Evolutionary conservation across 2,888 invertebrate genomes (phyloP), one percentile per base, ranked within the genome.

Genomic region (Leptogaster cylindrica): DNA sequence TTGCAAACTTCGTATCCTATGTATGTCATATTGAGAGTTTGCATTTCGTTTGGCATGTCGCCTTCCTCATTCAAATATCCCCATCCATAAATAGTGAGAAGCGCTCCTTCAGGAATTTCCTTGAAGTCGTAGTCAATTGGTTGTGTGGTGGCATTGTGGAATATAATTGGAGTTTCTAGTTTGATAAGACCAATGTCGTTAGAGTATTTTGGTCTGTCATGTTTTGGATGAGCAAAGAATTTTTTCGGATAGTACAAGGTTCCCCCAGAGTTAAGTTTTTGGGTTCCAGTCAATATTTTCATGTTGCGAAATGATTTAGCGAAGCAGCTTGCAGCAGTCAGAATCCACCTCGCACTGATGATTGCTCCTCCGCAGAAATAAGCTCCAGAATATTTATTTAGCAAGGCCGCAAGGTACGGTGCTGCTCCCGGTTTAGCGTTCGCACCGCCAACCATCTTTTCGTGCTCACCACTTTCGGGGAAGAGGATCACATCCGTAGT

Each of bases 161-260:
- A 85, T 10, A 78, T 77, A 2, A 89, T 82, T 20, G 82, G 80
- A 0, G 81, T 73, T 0, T 82, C 76, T 27, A 90, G 79, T 73
- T 85, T 84, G 2, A 91, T 74, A 2, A 91, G 76, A 0, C 89
- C 90, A 66, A 91, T 88, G 73, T 91, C 91, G 74, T 91, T 86
- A 55, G 79, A 76, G 50, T 77, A 79, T 27, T 75, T 25, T 1
- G 80, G 79, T 41, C 75, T 14, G 27, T 41, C 20, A 12, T 55
- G 36, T 28, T 58, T 23, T 18, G 25, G 48, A 44, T 80, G 80
- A 0, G 73, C 16, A 2, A 73, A 65, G 0, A 80, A 72, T 2
- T 74, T 73, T 3, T 75, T 74, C 2, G 75, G 73, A 3, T 73
- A 69, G 36, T 79, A 78, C 25, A 72, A 68, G 69, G 73, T 74